Evolutionary conservation across 2,113 vertebrate species (phyloP).

Genomic region (Agapornis roseicollis): DNA sequence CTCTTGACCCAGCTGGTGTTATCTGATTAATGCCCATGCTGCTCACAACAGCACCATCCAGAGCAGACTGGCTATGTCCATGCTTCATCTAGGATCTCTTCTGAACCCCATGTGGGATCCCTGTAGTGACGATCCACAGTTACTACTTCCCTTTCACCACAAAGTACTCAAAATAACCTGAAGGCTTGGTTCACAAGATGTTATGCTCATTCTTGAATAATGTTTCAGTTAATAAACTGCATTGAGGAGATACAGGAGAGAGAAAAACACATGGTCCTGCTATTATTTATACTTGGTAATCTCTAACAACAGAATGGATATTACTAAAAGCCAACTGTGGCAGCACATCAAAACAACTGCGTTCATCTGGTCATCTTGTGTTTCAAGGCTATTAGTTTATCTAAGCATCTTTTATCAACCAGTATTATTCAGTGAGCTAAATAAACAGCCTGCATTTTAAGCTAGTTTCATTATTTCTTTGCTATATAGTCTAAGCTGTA

Average conservation of each 20-base stretch:
- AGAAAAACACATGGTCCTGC: background rate
- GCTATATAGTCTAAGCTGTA: background rate
- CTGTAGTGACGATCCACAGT: background rate
- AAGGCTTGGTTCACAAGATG: background rate
- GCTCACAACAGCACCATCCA: background rate
- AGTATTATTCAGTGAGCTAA: background rate
- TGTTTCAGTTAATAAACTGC: background rate
- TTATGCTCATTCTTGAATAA: background rate
- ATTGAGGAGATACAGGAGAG: background rate
- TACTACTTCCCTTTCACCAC: background rate
- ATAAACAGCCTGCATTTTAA: background rate
- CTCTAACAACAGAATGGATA: background rate
- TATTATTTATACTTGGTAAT: background rate
- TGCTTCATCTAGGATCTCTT: background rate
- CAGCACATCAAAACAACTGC: background rate
- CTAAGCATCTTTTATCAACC: background rate
- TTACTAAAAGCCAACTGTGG: background rate
- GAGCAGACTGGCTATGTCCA: accelerated
- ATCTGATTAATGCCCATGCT: no score
- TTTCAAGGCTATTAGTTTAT: background rate
- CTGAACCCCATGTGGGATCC: accelerated
- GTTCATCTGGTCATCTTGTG: background rate
- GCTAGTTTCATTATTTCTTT: background rate
- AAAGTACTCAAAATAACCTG: background rate
- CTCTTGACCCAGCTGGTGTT: background rate